These are phyloP conservation scores for Pasiphila rectangulata DNA, from an alignment of 2,888 invertebrate genomes.

Conservation along the genomic window DNA sequence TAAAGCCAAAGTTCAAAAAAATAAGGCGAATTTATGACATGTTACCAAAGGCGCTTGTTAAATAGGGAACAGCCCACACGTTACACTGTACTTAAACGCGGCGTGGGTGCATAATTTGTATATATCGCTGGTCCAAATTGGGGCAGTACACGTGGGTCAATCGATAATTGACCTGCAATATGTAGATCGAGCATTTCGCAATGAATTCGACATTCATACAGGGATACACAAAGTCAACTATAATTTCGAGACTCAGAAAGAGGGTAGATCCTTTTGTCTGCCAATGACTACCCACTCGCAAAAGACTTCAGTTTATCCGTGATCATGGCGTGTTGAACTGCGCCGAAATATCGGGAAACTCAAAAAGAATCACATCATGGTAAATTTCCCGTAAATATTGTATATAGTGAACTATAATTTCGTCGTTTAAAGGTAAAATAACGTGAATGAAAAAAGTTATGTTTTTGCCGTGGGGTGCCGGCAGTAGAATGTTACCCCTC, in stretches of 20 bases:
- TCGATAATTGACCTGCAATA: constrained; percentile 31
- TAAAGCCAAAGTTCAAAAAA: constrained; percentile 21
- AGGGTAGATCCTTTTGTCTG: too few species aligned
- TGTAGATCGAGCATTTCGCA: constrained; percentile 20
- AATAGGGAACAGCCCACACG: constrained; percentile 20
- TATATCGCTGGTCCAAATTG: constrained; percentile 30
- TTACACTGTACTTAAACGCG: constrained; percentile 4
- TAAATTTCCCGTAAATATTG: too few species aligned
- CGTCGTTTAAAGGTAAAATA: too few species aligned
- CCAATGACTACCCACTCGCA: too few species aligned
- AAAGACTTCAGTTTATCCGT: too few species aligned
- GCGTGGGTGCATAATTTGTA: constrained; percentile 32
- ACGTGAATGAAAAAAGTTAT: too few species aligned
- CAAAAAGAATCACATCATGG: too few species aligned
- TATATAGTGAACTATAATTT: too few species aligned
- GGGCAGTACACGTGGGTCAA: constrained; percentile 30
- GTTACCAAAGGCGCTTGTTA: constrained; percentile 18
- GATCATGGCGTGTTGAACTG: too few species aligned
- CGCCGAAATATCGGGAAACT: too few species aligned
- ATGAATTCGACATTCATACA: constrained; percentile 18
- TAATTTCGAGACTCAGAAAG: not conserved
- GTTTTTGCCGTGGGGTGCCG: too few species aligned
- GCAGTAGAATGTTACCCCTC: too few species aligned
- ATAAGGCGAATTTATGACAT: constrained; percentile 20
- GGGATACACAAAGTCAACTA: constrained; percentile 10